Conservation (phyloP, 2,113 vertebrate genomes). For the Uria lomvia region DNA sequence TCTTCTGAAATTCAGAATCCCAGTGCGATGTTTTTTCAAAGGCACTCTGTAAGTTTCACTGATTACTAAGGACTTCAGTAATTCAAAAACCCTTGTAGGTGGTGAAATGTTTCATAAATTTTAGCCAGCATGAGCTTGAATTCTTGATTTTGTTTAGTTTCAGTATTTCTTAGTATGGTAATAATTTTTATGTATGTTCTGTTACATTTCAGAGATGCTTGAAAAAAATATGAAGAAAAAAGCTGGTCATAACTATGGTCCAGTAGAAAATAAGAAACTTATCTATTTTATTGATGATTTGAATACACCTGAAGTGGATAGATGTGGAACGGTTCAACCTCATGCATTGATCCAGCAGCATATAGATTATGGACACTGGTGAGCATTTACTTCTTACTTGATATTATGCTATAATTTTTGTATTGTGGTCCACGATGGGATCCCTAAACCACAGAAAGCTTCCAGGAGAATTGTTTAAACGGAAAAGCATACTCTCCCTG, state of each 20-base stretch:
- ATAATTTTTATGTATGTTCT: not conserved
- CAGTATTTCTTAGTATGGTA: not conserved
- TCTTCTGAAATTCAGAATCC: not conserved
- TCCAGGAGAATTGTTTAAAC: not conserved
- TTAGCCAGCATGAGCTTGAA: not conserved
- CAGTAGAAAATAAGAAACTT: constrained; percentile 76
- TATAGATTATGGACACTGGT: constrained; percentile 80
- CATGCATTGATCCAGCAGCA: constrained; percentile 78
- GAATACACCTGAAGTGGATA: constrained; percentile 79
- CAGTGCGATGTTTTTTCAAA: not conserved
- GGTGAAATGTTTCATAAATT: not conserved
- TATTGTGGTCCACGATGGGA: not conserved
- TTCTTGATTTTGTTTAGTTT: not conserved
- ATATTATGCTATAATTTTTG: not conserved
- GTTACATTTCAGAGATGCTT: constrained; percentile 70
- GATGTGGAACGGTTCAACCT: constrained; percentile 74
- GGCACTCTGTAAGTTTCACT: not conserved
- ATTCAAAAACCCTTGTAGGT: not conserved
- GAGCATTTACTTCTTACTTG: not conserved
- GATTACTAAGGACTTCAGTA: not conserved
- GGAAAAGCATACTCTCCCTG: not conserved
- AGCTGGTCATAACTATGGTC: constrained; percentile 73
- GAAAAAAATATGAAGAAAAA: constrained; percentile 81
- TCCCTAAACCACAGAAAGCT: not conserved
- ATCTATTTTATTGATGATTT: constrained; percentile 81